Percentiles rank a stretch among this genome's conserved stretches.
Conservation (phyloP, 2,888 invertebrate species). For the Catonia carolina region DNA sequence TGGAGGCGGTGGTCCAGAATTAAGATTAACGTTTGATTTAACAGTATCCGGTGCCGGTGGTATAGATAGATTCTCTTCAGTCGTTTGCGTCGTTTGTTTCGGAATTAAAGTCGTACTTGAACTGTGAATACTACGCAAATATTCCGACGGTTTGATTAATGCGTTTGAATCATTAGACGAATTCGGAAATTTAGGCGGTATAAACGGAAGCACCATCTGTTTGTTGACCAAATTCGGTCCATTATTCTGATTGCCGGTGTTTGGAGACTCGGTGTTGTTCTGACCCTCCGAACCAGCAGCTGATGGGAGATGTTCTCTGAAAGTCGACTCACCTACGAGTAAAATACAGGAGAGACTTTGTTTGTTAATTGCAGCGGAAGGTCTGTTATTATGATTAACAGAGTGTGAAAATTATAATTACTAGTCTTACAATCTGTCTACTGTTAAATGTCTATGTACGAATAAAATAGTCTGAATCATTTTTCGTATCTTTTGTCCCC, state of each 20-base stretch:
- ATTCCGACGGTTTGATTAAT: constrained; percentile 88
- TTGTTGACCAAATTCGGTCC: constrained; percentile 59
- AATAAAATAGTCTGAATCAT: too few relatives aligned
- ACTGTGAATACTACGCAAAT: constrained; percentile 71
- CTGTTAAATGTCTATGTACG: too few relatives aligned
- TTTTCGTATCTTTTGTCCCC: too few relatives aligned
- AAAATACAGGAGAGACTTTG: neutral
- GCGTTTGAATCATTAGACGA: constrained; percentile 62
- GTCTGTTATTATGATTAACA: too few relatives aligned
- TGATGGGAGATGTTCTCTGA: constrained; percentile 15
- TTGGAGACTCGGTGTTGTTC: neutral
- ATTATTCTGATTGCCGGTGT: constrained; percentile 6
- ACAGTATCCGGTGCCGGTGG: neutral
- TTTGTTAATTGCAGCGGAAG: too few relatives aligned
- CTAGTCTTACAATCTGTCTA: too few relatives aligned
- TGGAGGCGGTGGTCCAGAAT: constrained; percentile 46
- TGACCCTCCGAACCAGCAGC: neutral
- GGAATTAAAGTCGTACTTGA: constrained; percentile 22
- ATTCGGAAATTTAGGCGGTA: constrained; percentile 83
- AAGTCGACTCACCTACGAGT: constrained; percentile 3
- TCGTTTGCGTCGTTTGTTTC: constrained; percentile 38
- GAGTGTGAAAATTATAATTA: too few relatives aligned
- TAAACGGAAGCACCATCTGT: constrained; percentile 80
- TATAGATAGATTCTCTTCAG: neutral
- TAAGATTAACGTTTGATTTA: neutral